Evolutionary conservation across 2,797 vertebrate genomes (phyloP).

Genomic region (Anabacerthia variegaticeps): DNA sequence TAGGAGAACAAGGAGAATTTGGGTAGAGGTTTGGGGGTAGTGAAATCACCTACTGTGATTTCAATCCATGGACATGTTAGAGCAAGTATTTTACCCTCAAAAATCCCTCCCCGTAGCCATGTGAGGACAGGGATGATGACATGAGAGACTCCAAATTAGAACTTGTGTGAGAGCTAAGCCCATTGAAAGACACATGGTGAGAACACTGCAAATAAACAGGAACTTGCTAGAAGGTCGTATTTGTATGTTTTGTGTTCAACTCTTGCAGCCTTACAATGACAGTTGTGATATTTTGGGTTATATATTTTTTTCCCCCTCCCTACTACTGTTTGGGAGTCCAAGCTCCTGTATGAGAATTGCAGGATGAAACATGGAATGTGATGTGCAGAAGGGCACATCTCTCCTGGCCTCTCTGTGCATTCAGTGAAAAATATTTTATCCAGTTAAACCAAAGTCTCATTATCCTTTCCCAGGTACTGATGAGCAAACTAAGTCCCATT

Average conservation of each 20-base stretch:
- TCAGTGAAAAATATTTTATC: not conserved
- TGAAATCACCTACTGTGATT: not conserved
- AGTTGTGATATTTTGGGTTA: not conserved
- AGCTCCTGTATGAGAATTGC: not conserved
- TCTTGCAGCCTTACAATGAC: not conserved
- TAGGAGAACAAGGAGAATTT: not conserved
- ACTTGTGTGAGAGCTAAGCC: not conserved
- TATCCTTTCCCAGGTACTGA: not conserved
- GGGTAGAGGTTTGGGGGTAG: not conserved
- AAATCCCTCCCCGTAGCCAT: not conserved
- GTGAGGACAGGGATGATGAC: not conserved
- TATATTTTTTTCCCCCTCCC: not conserved
- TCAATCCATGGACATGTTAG: not conserved
- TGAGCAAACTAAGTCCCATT: not conserved
- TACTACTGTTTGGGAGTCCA: not conserved
- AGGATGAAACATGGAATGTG: not conserved
- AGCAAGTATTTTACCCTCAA: not conserved
- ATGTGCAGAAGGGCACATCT: fast-evolving
- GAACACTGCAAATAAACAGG: not conserved
- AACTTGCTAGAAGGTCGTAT: not conserved
- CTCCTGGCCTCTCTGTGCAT: not conserved
- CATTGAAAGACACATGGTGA: fast-evolving
- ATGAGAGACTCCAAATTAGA: not conserved
- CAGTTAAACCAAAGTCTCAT: not conserved
- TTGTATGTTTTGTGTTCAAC: not conserved